Evolutionary conservation across 2,797 vertebrate genomes (phyloP).

Genomic region (Poecilia velifera): DNA sequence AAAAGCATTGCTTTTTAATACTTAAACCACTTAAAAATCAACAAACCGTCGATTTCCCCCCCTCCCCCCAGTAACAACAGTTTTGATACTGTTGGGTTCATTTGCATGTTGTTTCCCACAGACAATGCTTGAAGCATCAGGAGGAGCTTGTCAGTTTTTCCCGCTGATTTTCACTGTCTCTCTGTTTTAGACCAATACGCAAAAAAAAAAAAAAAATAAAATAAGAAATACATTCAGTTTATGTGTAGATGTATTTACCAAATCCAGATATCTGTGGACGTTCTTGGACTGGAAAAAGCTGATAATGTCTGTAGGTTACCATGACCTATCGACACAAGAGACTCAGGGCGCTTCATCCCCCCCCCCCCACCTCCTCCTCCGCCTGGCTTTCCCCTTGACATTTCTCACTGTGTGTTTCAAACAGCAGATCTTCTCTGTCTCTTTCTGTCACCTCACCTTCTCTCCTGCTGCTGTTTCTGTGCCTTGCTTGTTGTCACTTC

Average conservation of each 20-base stretch:
- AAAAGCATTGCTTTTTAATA: neutral
- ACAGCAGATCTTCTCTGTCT: conserved; percentile 40
- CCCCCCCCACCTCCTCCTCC: neutral
- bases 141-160: neutral
- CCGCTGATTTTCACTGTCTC: neutral
- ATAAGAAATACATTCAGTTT: neutral
- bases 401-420: conserved; percentile 38
- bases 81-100: neutral
- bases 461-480: conserved; percentile 41
- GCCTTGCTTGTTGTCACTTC: conserved; percentile 32
- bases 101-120: neutral
- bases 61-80: neutral
- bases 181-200: neutral
- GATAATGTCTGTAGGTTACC: conserved; percentile 43
- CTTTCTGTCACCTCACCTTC: conserved; percentile 43
- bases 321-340: conserved; percentile 58
- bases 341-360: conserved; percentile 23
- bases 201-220: neutral
- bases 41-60: neutral
- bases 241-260: neutral
- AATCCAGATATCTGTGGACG: conserved; percentile 3
- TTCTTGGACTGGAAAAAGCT: conserved; percentile 6
- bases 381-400: conserved; percentile 27
- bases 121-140: neutral
- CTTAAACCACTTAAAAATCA: conserved; percentile 3